phyloP scores from a whole-genome alignment of 1,140 invertebrate genomes.

The Plectrocnemia conspersa region DNA sequence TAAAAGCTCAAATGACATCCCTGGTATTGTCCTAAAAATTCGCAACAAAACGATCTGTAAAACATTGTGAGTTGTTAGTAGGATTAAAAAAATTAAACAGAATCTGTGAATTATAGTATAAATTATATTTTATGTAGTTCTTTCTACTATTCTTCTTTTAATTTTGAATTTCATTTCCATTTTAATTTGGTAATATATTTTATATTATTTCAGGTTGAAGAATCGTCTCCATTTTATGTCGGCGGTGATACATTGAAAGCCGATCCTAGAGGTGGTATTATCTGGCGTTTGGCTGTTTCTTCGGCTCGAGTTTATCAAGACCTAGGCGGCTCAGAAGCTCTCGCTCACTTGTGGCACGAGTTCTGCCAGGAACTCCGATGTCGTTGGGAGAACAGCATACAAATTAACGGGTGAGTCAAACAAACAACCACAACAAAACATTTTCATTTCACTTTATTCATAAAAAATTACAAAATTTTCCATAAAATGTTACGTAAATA shows the following conservation, averaged over 20 bases:
- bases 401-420: conserved; percentile 81
- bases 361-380: conserved; percentile 85
- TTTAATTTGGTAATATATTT: conserved; percentile 13
- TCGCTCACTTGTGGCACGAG: conserved; percentile 90
- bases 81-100: too few relatives aligned
- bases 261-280: conserved; percentile 69
- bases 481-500: neutral
- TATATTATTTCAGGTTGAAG: conserved; percentile 19
- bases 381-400: conserved; percentile 77
- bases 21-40: too few relatives aligned
- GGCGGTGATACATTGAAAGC: conserved; percentile 62
- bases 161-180: conserved; percentile 14
- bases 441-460: neutral
- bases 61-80: too few relatives aligned
- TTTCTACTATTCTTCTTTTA: conserved; percentile 7
- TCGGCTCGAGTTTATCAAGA: conserved; percentile 72
- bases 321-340: conserved; percentile 70
- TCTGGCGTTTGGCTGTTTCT: conserved; percentile 79
- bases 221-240: conserved; percentile 20
- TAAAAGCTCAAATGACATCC: too few relatives aligned
- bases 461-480: neutral
- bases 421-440: neutral
- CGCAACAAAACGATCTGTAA: too few relatives aligned
- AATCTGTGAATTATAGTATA: too few relatives aligned
- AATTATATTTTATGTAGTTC: too few relatives aligned